phyloP scores from a whole-genome alignment of 2,888 invertebrate species.

The Sphaerophoria taeniata region DNA sequence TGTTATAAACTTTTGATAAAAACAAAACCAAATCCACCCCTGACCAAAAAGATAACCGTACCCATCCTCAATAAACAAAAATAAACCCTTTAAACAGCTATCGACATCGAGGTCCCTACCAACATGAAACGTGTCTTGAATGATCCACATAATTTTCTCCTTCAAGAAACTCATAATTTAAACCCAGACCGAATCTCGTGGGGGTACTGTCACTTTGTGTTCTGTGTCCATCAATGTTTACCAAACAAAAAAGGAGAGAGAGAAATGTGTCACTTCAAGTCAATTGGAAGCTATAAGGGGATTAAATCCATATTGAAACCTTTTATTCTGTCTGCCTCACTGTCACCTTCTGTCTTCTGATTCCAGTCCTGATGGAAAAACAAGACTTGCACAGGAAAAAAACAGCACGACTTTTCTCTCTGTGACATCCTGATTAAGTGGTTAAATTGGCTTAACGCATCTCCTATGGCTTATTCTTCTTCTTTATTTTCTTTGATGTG shows the following conservation, averaged over 20 bases:
- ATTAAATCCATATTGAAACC: conserved; percentile 59
- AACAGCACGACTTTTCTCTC: conserved; percentile 19
- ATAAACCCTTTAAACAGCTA: conserved; percentile 31
- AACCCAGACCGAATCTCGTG: not conserved
- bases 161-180: conserved; percentile 60
- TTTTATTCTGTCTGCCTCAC: not conserved
- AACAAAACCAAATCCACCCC: not conserved
- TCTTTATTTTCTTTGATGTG: not conserved
- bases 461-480: conserved; percentile 49
- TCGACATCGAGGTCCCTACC: conserved; percentile 40
- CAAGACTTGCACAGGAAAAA: not conserved
- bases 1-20: too few species aligned
- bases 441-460: conserved; percentile 70
- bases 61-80: conserved; percentile 20
- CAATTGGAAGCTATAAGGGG: conserved; percentile 65
- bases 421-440: conserved; percentile 23
- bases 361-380: not conserved
- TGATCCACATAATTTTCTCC: conserved; percentile 63
- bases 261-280: conserved; percentile 66
- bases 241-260: not conserved
- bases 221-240: conserved; percentile 33
- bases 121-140: conserved; percentile 68
- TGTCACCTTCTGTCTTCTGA: too few species aligned
- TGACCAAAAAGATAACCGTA: conserved; percentile 8
- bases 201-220: conserved; percentile 6